phyloP scores from a whole-genome alignment of 2,888 invertebrate genomes.

The Eurytoma californica region DNA sequence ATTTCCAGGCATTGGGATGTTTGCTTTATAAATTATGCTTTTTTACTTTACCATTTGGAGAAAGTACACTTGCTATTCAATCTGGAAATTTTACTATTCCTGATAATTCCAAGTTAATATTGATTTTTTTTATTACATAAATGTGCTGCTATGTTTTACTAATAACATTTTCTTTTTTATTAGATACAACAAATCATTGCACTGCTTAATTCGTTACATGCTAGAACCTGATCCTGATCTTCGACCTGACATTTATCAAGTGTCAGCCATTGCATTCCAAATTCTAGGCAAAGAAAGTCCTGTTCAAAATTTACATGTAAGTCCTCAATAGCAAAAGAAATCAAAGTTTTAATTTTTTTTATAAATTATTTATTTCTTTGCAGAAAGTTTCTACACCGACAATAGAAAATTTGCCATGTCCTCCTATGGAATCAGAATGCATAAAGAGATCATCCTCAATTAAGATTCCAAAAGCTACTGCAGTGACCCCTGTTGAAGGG shows the following conservation, averaged over 20 bases:
- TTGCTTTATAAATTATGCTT: conserved; percentile 92
- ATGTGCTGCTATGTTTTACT: conserved; percentile 14
- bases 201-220: conserved; percentile 80
- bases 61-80: conserved; percentile 94
- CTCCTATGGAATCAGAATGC: conserved; percentile 84
- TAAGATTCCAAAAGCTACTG: conserved; percentile 75
- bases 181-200: conserved; percentile 71
- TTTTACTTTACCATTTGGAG: conserved; percentile 92
- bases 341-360: conserved; percentile 11
- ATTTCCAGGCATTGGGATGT: conserved; percentile 87
- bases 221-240: conserved; percentile 88
- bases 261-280: conserved; percentile 84
- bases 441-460: conserved; percentile 78
- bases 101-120: conserved; percentile 82
- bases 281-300: conserved; percentile 85
- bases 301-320: conserved; percentile 87
- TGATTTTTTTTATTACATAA: background rate
- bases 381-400: conserved; percentile 82
- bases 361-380: conserved; percentile 56
- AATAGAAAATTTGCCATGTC: conserved; percentile 80
- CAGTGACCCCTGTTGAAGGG: conserved; percentile 79
- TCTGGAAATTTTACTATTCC: conserved; percentile 92
- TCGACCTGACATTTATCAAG: conserved; percentile 92
- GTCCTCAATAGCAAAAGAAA: conserved; percentile 61
- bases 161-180: conserved; percentile 41